Evolutionary conservation across 1,140 invertebrate species (phyloP).

Genomic region (Plutomurus gul): DNA sequence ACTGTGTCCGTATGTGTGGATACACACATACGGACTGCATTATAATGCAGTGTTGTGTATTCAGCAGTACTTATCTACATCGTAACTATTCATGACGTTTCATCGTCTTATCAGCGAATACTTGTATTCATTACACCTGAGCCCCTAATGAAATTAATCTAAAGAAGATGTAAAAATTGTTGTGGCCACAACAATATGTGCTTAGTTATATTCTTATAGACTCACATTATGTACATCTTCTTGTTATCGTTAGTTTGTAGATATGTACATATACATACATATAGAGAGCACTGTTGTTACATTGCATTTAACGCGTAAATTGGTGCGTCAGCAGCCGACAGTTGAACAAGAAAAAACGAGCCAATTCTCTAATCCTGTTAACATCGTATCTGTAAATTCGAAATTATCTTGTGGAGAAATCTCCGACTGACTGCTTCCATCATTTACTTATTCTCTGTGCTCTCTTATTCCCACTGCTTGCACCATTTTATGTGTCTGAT

Average conservation of each 20-base stretch:
- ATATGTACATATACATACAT: too few species aligned
- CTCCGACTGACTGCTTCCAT: not conserved
- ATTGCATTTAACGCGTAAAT: not conserved
- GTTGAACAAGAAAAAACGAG: constrained; percentile 12
- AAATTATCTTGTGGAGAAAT: not conserved
- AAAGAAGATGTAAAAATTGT: not conserved
- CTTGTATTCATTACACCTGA: not conserved
- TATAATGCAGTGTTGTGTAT: not conserved
- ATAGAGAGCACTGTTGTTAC: too few species aligned
- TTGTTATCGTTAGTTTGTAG: too few species aligned
- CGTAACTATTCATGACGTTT: not conserved
- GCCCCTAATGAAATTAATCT: not conserved
- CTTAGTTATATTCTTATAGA: too few species aligned
- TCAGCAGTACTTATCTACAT: too few species aligned
- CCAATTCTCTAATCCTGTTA: not conserved
- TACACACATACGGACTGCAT: too few species aligned
- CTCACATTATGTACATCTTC: too few species aligned
- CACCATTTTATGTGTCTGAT: too few species aligned
- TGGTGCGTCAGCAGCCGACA: not conserved
- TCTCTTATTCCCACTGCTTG: constrained; percentile 5
- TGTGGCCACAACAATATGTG: not conserved
- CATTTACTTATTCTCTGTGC: too few species aligned
- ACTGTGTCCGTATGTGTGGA: too few species aligned
- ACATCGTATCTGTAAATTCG: not conserved
- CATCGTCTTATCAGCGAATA: not conserved